Conservation (phyloP, 37 sponge, comb jelly and placozoan species). For the Axinella damicornis region DNA sequence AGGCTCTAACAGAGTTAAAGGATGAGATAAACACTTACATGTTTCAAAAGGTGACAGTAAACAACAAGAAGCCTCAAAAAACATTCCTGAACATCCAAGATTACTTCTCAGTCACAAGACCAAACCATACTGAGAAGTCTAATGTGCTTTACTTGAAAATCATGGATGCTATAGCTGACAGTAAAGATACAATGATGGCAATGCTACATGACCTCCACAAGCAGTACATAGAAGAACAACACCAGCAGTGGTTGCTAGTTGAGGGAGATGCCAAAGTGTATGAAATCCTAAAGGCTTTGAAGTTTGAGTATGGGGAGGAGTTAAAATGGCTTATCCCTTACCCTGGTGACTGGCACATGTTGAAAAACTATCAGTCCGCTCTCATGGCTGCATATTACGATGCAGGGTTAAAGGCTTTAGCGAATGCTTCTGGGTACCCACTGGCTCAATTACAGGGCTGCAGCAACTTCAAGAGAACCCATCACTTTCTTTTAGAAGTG, state of each 20-base stretch:
- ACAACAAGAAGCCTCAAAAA: not conserved
- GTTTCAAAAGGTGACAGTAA: too few species aligned
- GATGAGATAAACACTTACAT: too few species aligned
- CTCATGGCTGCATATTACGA: too few species aligned
- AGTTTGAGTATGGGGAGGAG: conserved; percentile 4
- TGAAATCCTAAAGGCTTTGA: not conserved
- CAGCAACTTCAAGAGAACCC: conserved; percentile 24
- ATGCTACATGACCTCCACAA: not conserved
- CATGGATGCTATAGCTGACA: not conserved
- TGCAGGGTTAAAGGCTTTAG: too few species aligned
- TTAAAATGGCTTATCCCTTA: conserved; percentile 30
- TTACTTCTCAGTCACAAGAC: too few species aligned
- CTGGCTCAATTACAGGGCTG: too few species aligned
- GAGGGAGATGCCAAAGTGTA: conserved; percentile 1
- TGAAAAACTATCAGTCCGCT: too few species aligned
- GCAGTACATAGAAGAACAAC: too few species aligned
- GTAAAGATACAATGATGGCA: not conserved
- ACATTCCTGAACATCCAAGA: too few species aligned
- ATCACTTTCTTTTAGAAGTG: conserved; percentile 17
- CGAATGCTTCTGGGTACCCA: too few species aligned
- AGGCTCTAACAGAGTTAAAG: not conserved
- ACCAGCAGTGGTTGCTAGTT: not conserved
- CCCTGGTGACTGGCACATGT: conserved; percentile 44
- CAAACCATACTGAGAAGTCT: not conserved
- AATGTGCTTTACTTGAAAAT: not conserved